Evolutionary conservation across 2,797 vertebrate species (phyloP).

Genomic region (Danio tinwini): DNA sequence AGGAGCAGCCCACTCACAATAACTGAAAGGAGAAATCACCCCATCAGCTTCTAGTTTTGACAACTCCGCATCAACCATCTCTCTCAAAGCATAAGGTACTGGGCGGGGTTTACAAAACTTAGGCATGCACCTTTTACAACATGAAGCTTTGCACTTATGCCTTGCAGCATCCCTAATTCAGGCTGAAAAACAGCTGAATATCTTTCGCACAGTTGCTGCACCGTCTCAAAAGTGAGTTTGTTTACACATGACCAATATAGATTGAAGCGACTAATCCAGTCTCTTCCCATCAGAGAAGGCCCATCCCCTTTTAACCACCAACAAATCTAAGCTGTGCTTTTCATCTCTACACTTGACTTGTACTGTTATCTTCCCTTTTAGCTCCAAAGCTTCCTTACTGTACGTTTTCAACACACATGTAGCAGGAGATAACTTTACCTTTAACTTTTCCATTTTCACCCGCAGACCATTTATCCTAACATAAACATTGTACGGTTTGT

Average conservation of each 20-base stretch:
- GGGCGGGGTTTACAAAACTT: too few relatives aligned
- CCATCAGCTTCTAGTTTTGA: too few relatives aligned
- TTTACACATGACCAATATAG: too few relatives aligned
- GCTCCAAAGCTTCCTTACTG: slow-evolving; percentile 12
- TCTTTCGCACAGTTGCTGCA: too few relatives aligned
- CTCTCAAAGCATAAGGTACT: too few relatives aligned
- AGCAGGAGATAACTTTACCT: slow-evolving; percentile 1
- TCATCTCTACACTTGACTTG: neutral
- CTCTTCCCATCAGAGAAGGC: slow-evolving; percentile 16
- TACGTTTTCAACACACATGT: slow-evolving; percentile 26
- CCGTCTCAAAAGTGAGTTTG: too few relatives aligned
- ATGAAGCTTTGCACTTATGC: too few relatives aligned
- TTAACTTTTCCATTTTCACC: neutral
- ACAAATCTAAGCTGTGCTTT: neutral
- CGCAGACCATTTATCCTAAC: neutral
- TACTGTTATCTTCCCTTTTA: too few relatives aligned
- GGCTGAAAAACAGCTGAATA: too few relatives aligned
- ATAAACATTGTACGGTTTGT: neutral
- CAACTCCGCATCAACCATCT: slow-evolving; percentile 21
- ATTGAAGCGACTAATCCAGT: too few relatives aligned
- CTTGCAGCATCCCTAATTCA: too few relatives aligned
- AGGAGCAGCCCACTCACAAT: slow-evolving; percentile 43
- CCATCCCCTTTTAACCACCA: slow-evolving; percentile 16
- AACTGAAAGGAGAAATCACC: slow-evolving; percentile 39
- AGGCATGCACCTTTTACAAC: too few relatives aligned